Evolutionary conservation across 2,797 vertebrate genomes (phyloP).

Genomic region (Channa striata): DNA sequence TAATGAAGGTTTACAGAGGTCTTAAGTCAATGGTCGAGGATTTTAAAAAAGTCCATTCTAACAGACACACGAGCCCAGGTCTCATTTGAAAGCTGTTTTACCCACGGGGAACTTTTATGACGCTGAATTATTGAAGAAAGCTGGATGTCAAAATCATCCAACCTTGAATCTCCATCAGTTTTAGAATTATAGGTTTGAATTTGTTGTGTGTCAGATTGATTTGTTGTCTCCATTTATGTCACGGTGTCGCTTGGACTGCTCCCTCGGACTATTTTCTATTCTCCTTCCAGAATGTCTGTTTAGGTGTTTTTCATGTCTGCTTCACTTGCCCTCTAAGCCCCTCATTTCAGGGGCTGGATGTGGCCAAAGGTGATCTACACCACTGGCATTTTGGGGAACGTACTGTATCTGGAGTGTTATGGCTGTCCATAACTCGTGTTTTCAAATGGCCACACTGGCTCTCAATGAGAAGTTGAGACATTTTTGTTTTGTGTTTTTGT

Average conservation of each 20-base stretch:
- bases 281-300: neutral
- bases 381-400: neutral
- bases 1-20: constrained; percentile 6
- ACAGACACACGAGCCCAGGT: neutral
- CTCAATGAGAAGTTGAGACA: no score
- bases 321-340: neutral
- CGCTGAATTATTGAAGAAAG: constrained; percentile 14
- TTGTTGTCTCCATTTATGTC: constrained; percentile 16
- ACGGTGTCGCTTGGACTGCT: neutral
- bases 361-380: neutral
- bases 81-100: neutral
- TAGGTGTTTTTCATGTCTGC: constrained; percentile 2
- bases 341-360: neutral
- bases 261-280: neutral
- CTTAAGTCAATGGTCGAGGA: neutral
- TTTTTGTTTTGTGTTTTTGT: no score
- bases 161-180: constrained; percentile 27
- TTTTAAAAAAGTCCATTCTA: neutral
- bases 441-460: no score
- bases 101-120: neutral
- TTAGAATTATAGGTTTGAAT: constrained; percentile 24
- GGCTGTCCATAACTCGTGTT: no score
- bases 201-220: constrained; percentile 27
- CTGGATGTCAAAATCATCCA: constrained; percentile 20
- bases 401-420: neutral